Evolutionary conservation across 2,113 vertebrate genomes (phyloP).

Genomic region (Pomatostomus ruficeps): DNA sequence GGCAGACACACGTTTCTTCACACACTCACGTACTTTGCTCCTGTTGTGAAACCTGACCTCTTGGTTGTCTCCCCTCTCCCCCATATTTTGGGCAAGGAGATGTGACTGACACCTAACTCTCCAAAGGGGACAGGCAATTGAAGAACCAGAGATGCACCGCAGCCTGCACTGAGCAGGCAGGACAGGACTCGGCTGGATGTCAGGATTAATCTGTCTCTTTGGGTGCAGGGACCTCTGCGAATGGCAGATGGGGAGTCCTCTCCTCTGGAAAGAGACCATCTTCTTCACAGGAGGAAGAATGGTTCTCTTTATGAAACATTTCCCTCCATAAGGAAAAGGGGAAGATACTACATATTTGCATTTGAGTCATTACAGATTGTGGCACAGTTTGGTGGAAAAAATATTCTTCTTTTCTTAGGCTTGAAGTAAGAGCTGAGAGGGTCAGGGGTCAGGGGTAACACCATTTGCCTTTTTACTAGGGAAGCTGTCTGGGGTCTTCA

Average conservation of each 20-base stretch:
- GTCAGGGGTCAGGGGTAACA: not conserved
- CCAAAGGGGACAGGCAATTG: not conserved
- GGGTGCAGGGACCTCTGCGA: not conserved
- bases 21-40: not conserved
- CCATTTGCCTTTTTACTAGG: not conserved
- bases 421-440: not conserved
- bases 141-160: not conserved
- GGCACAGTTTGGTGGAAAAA: not conserved
- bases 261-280: not conserved
- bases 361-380: not conserved
- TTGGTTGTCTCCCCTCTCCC: not conserved
- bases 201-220: not conserved
- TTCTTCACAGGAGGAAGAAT: not conserved
- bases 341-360: not conserved
- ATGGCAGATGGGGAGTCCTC: not conserved
- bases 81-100: not conserved
- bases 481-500: not conserved
- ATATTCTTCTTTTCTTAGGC: not conserved
- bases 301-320: not conserved
- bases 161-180: not conserved
- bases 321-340: not conserved
- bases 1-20: not conserved
- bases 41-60: constrained; percentile 3
- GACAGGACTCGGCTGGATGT: not conserved
- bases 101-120: not conserved